phyloP scores from a whole-genome alignment of 2,888 invertebrate genomes.

The Dusona sp. region DNA sequence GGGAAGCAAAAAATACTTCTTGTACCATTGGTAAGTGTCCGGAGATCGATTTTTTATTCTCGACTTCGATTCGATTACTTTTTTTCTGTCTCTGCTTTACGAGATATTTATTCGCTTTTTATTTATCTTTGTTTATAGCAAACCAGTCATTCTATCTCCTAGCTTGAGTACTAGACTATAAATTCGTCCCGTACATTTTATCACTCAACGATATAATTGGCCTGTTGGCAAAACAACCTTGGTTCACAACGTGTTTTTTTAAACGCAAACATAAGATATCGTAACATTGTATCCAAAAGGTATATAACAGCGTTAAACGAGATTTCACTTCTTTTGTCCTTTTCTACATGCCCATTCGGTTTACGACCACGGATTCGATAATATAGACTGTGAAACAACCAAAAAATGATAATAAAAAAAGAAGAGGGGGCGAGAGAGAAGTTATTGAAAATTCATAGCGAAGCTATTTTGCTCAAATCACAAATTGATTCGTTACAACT shows the following conservation, averaged over 20 bases:
- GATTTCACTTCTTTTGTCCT: constrained; percentile 5
- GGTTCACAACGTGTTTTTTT: constrained; percentile 31
- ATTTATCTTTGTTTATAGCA: constrained; percentile 5
- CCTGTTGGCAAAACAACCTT: constrained; percentile 35
- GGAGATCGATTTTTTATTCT: constrained; percentile 30
- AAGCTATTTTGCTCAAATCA: constrained; percentile 44
- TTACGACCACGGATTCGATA: constrained; percentile 21
- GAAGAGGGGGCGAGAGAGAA: neutral
- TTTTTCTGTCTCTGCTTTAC: constrained; percentile 25
- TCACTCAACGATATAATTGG: constrained; percentile 30
- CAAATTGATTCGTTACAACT: constrained; percentile 47
- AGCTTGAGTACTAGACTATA: constrained; percentile 9
- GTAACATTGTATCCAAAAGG: constrained; percentile 44
- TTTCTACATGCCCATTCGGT: constrained; percentile 28
- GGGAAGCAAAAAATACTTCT: constrained; percentile 20
- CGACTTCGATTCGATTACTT: neutral
- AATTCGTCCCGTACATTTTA: constrained; percentile 17
- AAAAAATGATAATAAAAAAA: constrained; percentile 30
- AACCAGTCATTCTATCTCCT: constrained; percentile 3
- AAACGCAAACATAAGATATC: constrained; percentile 27
- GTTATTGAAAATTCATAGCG: constrained; percentile 49
- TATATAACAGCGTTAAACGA: constrained; percentile 38
- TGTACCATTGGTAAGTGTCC: constrained; percentile 48
- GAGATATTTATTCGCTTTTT: constrained; percentile 1
- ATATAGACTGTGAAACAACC: constrained; percentile 46